phyloP scores from a whole-genome alignment of 2,113 vertebrate species.

The Alectura lathami region DNA sequence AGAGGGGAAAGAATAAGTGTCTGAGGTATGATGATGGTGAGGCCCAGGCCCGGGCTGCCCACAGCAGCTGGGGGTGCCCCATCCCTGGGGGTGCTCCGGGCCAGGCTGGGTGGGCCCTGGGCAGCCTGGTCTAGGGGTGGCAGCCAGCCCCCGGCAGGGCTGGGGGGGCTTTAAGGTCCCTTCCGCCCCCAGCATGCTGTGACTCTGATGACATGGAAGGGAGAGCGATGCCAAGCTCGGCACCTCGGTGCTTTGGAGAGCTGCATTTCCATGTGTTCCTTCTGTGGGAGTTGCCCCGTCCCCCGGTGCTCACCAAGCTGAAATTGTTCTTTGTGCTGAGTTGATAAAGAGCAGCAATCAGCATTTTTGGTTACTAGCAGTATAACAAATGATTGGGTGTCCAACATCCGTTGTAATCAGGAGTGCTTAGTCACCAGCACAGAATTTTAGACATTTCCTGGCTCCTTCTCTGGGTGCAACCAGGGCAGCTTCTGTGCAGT shows the following conservation, averaged over 20 bases:
- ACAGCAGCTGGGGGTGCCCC: not conserved
- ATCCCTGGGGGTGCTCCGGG: not conserved
- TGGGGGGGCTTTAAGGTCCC: not conserved
- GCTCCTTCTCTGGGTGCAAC: not conserved
- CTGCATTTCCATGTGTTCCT: not conserved
- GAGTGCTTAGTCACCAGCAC: not conserved
- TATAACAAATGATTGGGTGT: not conserved
- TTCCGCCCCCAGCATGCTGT: not conserved
- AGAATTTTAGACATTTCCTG: not conserved
- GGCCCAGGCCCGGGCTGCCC: no score
- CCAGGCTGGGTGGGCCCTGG: not conserved
- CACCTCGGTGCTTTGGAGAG: not conserved
- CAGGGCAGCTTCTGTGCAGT: not conserved
- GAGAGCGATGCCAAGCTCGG: not conserved
- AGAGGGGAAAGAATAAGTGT: not conserved
- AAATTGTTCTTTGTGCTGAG: not conserved
- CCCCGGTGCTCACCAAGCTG: not conserved
- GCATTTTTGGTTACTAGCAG: not conserved
- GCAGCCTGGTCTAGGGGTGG: not conserved
- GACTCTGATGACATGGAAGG: accelerated
- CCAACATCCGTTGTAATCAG: not conserved
- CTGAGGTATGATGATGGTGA: not conserved
- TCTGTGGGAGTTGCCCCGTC: not conserved
- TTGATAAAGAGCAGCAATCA: not conserved
- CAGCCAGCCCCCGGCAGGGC: no score